phyloP scores from a whole-genome alignment of 2,113 vertebrate genomes.

The Saguinus imperator region DNA sequence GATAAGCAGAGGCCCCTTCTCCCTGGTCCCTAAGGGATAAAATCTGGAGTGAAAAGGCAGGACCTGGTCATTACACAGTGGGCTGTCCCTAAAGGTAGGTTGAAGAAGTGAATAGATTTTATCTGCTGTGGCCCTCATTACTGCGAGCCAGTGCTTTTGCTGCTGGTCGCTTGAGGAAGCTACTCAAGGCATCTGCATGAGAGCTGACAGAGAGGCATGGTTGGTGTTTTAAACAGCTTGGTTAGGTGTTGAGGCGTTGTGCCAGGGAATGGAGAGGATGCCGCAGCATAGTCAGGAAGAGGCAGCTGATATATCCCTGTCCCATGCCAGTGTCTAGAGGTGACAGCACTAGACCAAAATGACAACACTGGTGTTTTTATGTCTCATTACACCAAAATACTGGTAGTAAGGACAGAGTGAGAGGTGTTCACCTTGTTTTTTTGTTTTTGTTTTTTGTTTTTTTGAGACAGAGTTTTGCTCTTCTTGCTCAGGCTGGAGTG shows the following conservation, averaged over 20 bases:
- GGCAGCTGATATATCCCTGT: not conserved
- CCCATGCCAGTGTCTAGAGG: not conserved
- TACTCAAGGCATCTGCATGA: fast-evolving
- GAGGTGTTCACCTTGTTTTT: not conserved
- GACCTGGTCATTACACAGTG: not conserved
- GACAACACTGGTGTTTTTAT: not conserved
- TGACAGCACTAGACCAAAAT: not conserved
- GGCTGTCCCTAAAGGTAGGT: not conserved
- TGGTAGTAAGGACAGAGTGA: not conserved
- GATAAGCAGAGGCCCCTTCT: not conserved
- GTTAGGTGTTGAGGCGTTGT: too few species aligned
- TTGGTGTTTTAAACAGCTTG: not conserved
- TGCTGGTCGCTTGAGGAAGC: not conserved
- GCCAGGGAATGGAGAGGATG: not conserved
- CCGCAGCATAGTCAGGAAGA: not conserved
- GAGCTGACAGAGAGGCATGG: not conserved
- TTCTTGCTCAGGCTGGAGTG: too few species aligned
- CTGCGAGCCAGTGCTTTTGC: not conserved
- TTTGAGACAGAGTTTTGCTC: too few species aligned
- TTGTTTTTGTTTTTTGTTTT: too few species aligned
- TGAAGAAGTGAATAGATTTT: not conserved
- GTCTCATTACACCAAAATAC: not conserved
- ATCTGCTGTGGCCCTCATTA: not conserved
- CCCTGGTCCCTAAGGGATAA: not conserved
- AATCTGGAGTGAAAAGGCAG: not conserved